Conservation (phyloP, 1,140 invertebrate genomes). For the Lithobius niger region DNA sequence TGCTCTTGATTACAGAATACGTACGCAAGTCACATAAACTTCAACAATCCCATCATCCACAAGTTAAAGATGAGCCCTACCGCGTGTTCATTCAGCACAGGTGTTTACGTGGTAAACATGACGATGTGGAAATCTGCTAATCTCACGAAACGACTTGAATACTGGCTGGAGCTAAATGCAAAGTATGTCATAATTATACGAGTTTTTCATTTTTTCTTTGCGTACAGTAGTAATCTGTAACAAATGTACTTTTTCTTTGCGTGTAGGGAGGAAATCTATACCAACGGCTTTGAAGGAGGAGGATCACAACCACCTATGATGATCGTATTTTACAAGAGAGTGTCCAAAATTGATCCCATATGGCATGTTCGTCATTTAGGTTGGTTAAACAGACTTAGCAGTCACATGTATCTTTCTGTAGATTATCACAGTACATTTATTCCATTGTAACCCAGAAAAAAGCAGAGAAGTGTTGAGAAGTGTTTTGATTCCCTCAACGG, state of each 20-base stretch:
- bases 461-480: too few species aligned
- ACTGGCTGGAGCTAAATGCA: conserved; percentile 26
- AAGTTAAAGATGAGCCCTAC: conserved; percentile 24
- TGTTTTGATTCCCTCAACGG: too few species aligned
- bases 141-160: conserved; percentile 25
- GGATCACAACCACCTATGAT: conserved; percentile 30
- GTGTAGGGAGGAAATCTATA: conserved; percentile 29
- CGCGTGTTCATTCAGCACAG: conserved; percentile 31
- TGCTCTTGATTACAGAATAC: conserved; percentile 22
- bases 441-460: too few species aligned
- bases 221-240: conserved; percentile 7
- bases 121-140: conserved; percentile 27
- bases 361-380: conserved; percentile 32
- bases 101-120: conserved; percentile 30
- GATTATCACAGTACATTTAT: not conserved
- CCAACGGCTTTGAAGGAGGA: conserved; percentile 25
- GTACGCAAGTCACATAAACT: conserved; percentile 29
- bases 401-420: not conserved
- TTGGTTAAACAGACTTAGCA: conserved; percentile 14
- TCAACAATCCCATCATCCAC: conserved; percentile 25
- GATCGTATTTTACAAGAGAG: conserved; percentile 29
- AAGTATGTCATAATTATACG: conserved; percentile 19
- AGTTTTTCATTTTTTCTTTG: conserved; percentile 8
- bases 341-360: conserved; percentile 24
- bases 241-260: not conserved